These are phyloP conservation scores for Chalcis sispes DNA, from an alignment of 2,888 invertebrate genomes.

Conservation along the genomic window DNA sequence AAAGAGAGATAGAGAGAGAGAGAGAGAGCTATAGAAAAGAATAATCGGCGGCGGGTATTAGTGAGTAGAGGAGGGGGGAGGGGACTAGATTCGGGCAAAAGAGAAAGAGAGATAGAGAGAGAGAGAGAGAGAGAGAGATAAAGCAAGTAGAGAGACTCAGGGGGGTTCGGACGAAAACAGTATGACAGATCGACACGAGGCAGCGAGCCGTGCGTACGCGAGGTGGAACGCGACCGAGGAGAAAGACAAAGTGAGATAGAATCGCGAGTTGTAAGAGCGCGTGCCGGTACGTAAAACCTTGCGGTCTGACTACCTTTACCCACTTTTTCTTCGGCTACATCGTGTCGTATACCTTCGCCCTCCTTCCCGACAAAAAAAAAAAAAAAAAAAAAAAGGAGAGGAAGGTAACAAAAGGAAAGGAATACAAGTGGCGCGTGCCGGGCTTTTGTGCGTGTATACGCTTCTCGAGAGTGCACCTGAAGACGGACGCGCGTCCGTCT, in stretches of 20 bases:
- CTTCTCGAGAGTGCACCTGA: conserved; percentile 18
- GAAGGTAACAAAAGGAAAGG: no score
- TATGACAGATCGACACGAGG: conserved; percentile 66
- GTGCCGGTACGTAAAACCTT: background rate
- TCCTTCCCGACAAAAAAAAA: no score
- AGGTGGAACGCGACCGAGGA: conserved; percentile 3
- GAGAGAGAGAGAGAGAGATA: conserved; percentile 19
- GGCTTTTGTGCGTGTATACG: background rate
- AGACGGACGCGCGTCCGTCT: background rate
- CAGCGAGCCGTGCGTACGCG: conserved; percentile 56
- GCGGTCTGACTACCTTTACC: background rate
- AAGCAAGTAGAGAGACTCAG: conserved; percentile 14
- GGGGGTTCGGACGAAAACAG: conserved; percentile 63
- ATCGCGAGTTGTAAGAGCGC: background rate
- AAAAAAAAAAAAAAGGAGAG: background rate
- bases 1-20: conserved; percentile 29
- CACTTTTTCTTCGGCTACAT: no score
- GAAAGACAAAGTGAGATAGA: background rate
- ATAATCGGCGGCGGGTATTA: conserved; percentile 4
- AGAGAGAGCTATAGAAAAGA: background rate
- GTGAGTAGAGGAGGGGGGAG: conserved; percentile 16
- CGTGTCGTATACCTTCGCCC: no score
- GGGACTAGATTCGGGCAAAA: conserved; percentile 25
- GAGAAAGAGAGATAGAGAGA: conserved; percentile 7
- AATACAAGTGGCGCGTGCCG: conserved; percentile 4